Evolutionary conservation across 2,888 invertebrate genomes (phyloP).

Genomic region (Metellina segmentata): DNA sequence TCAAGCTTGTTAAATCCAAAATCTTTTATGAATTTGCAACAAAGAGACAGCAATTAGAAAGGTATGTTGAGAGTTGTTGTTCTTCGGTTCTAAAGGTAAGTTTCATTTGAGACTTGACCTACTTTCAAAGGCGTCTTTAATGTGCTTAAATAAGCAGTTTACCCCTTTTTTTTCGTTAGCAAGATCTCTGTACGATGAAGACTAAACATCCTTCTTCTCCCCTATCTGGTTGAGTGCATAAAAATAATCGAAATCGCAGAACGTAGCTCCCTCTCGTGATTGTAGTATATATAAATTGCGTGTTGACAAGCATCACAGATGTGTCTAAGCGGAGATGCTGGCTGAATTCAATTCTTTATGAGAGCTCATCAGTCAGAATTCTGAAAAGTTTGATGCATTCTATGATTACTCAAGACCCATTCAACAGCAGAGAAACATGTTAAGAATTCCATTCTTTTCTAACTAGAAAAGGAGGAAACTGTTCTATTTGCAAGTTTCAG

Average conservation of each 20-base stretch:
- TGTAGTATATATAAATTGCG: background rate
- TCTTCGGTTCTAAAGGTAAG: conserved; percentile 37
- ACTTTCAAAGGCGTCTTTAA: conserved; percentile 51
- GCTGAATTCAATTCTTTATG: no score
- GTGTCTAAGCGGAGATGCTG: no score
- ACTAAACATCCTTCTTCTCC: conserved; percentile 21
- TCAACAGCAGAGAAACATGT: no score
- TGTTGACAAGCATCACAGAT: no score
- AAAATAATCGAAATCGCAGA: conserved; percentile 4
- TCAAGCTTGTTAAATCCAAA: background rate
- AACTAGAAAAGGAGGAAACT: no score
- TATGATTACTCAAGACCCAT: no score
- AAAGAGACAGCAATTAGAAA: conserved; percentile 2
- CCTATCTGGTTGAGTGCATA: conserved; percentile 3
- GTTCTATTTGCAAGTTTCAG: no score
- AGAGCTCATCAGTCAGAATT: no score
- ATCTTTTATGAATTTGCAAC: background rate
- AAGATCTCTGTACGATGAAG: conserved; percentile 34
- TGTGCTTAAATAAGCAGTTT: conserved; percentile 60
- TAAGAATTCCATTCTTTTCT: no score
- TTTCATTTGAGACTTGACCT: conserved; percentile 62
- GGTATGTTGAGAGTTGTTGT: conserved; percentile 15
- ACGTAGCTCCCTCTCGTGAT: background rate
- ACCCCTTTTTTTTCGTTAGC: conserved; percentile 35
- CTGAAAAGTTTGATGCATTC: no score